Conservation (phyloP, 1,140 invertebrate genomes). For the Luehdorfia chinensis region DNA sequence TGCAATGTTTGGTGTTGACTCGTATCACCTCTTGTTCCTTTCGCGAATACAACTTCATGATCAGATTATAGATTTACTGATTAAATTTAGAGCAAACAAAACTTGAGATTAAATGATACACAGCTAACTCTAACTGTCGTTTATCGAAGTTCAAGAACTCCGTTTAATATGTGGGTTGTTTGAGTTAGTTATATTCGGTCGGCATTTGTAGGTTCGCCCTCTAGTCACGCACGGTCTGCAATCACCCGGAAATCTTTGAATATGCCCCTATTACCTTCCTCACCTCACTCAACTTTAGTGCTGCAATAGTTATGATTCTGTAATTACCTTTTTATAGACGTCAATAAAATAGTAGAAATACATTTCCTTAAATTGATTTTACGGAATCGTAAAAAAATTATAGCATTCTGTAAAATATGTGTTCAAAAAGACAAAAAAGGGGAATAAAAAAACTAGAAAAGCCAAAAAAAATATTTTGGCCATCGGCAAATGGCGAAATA, state of each 20-base stretch:
- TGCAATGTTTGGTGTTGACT: too few species aligned
- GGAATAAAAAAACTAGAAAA: too few species aligned
- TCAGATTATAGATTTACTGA: too few species aligned
- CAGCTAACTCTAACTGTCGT: constrained; percentile 14
- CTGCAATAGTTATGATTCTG: constrained; percentile 7
- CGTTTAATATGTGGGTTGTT: constrained; percentile 13
- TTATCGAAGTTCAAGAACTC: constrained; percentile 15
- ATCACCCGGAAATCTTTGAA: constrained; percentile 38
- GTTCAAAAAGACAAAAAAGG: too few species aligned
- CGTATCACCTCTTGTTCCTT: too few species aligned
- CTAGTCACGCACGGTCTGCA: constrained; percentile 31
- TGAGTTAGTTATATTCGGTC: constrained; percentile 6
- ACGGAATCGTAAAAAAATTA: too few species aligned
- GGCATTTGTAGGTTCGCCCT: neutral
- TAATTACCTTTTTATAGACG: constrained; percentile 19
- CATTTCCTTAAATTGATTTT: neutral
- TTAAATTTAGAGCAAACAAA: too few species aligned
- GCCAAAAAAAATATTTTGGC: too few species aligned
- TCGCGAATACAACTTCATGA: too few species aligned
- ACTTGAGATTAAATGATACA: too few species aligned
- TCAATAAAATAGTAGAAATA: constrained; percentile 17
- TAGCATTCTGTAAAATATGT: too few species aligned
- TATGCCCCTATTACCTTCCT: constrained; percentile 28
- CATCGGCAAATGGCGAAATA: too few species aligned
- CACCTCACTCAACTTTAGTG: constrained; percentile 17